These are phyloP conservation scores for Sebastes itinus DNA, from an alignment of 2,797 vertebrate genomes.

Conservation along the genomic window DNA sequence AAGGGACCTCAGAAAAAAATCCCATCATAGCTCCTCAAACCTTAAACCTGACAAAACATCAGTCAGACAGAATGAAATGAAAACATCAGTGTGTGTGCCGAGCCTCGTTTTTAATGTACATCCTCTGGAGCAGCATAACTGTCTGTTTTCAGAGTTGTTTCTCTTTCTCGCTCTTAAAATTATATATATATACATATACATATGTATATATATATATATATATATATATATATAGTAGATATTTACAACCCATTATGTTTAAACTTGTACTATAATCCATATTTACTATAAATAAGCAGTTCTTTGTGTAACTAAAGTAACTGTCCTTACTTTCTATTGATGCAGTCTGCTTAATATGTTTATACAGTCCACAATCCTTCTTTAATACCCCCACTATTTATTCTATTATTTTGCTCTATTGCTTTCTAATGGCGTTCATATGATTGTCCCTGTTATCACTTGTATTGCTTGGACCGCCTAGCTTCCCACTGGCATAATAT, in stretches of 20 bases:
- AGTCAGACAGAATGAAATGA: neutral
- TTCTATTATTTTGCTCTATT: neutral
- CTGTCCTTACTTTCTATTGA: neutral
- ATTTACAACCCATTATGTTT: neutral
- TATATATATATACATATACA: neutral
- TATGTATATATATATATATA: neutral
- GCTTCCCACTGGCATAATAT: neutral
- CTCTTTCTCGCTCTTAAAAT: neutral
- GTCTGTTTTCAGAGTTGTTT: neutral
- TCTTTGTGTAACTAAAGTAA: neutral
- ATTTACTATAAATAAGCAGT: neutral
- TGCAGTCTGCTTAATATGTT: neutral
- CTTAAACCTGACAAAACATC: neutral
- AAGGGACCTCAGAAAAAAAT: neutral
- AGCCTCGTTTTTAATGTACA: too few species aligned
- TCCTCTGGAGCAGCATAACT: neutral
- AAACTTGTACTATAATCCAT: neutral
- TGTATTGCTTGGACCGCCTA: neutral
- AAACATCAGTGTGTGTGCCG: too few species aligned
- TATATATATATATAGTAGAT: neutral
- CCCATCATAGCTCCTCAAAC: neutral
- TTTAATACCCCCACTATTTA: neutral
- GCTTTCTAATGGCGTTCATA: neutral
- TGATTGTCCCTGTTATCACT: neutral
- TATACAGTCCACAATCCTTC: neutral